Evolutionary conservation across 2,888 invertebrate species (phyloP).

Genomic region (Salticus scenicus): DNA sequence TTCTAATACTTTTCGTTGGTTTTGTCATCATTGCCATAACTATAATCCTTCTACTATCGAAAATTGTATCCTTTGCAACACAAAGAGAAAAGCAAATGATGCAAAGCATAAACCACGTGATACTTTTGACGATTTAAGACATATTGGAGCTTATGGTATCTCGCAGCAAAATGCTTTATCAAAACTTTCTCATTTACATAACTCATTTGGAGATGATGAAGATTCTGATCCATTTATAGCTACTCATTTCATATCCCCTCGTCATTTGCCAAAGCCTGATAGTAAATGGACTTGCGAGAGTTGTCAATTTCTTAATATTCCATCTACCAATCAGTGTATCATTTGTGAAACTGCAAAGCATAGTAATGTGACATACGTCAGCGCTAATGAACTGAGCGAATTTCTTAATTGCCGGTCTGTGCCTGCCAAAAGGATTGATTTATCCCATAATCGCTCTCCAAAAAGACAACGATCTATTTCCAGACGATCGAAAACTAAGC

Average conservation of each 20-base stretch:
- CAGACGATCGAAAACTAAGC: conserved; percentile 78
- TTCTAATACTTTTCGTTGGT: conserved; percentile 58
- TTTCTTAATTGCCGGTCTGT: conserved; percentile 60
- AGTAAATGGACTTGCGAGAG: conserved; percentile 75
- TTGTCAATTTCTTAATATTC: conserved; percentile 75
- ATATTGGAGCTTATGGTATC: conserved; percentile 58
- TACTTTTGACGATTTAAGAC: conserved; percentile 57
- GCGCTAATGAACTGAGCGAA: conserved; percentile 45
- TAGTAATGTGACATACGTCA: conserved; percentile 40
- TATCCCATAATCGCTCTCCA: conserved; percentile 75
- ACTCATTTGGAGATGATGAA: conserved; percentile 44
- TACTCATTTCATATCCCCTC: conserved; percentile 63
- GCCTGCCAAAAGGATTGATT: conserved; percentile 59
- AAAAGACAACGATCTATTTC: conserved; percentile 78
- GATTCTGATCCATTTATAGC: conserved; percentile 53
- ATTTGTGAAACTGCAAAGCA: conserved; percentile 71
- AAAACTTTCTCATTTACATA: conserved; percentile 39
- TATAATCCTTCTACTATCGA: conserved; percentile 59
- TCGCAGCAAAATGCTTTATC: conserved; percentile 48
- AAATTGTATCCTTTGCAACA: conserved; percentile 59
- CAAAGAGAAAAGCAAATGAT: conserved; percentile 27
- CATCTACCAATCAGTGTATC: conserved; percentile 72
- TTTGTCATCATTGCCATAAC: conserved; percentile 66
- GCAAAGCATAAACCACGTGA: conserved; percentile 31
- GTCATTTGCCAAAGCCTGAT: conserved; percentile 68